phyloP scores from a whole-genome alignment of 2,888 invertebrate genomes.

The Tupiocoris notatus region DNA sequence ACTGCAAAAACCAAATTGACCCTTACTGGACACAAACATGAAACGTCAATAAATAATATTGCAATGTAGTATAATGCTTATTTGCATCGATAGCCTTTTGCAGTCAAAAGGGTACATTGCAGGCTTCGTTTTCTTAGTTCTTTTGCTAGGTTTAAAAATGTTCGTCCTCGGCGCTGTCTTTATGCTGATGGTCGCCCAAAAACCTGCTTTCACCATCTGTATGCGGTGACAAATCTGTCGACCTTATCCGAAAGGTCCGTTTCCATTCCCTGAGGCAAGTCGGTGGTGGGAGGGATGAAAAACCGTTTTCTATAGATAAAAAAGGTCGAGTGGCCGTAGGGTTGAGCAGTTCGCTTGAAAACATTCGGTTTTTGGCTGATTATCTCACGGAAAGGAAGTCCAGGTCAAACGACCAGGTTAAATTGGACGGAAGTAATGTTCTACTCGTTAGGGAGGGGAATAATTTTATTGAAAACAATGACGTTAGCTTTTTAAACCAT shows the following conservation, averaged over 20 bases:
- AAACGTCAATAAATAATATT: too few species aligned
- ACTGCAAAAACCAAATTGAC: too few species aligned
- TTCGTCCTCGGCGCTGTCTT: neutral
- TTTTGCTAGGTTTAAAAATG: neutral
- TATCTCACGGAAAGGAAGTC: too few species aligned
- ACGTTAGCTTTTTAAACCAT: too few species aligned
- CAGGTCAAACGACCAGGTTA: too few species aligned
- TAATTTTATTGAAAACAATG: too few species aligned
- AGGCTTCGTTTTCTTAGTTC: neutral
- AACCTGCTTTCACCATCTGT: neutral
- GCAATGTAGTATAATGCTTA: too few species aligned
- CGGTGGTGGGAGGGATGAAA: too few species aligned
- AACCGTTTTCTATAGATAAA: neutral
- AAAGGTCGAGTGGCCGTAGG: neutral
- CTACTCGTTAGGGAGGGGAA: too few species aligned
- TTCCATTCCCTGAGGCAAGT: neutral
- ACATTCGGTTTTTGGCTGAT: neutral
- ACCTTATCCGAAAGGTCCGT: neutral
- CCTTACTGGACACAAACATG: too few species aligned
- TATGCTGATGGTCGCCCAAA: neutral
- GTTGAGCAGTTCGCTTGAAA: neutral
- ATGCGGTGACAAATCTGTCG: neutral
- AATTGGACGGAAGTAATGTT: too few species aligned
- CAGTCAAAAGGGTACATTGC: neutral
- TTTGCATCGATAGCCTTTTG: neutral